phyloP scores from a whole-genome alignment of 2,888 invertebrate species.

The Panorpa germanica region DNA sequence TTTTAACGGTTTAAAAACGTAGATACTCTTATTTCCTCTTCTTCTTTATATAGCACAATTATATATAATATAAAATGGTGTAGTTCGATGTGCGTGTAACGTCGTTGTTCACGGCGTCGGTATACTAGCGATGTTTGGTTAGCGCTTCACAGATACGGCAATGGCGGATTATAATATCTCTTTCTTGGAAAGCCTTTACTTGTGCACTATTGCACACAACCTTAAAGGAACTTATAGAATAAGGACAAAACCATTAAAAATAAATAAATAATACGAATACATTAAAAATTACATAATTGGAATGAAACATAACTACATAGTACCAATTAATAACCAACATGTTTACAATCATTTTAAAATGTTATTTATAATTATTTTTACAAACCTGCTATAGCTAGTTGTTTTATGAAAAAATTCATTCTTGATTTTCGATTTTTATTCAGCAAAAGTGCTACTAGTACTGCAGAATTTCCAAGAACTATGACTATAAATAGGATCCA shows the following conservation, averaged over 20 bases:
- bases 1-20: too few relatives aligned
- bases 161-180: too few relatives aligned
- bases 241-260: not conserved
- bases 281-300: not conserved
- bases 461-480: slow-evolving; percentile 70
- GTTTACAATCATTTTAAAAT: too few relatives aligned
- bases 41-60: too few relatives aligned
- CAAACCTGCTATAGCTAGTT: slow-evolving; percentile 80
- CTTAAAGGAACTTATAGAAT: slow-evolving; percentile 2
- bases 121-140: too few relatives aligned
- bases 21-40: too few relatives aligned
- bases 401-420: slow-evolving; percentile 93
- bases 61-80: too few relatives aligned
- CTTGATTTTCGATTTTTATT: slow-evolving; percentile 75
- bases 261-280: not conserved
- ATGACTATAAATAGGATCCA: slow-evolving; percentile 74
- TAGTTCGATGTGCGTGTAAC: too few relatives aligned
- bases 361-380: slow-evolving; percentile 8
- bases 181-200: not conserved
- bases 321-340: too few relatives aligned
- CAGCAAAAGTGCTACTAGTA: slow-evolving; percentile 64
- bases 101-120: too few relatives aligned
- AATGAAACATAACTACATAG: too few relatives aligned
- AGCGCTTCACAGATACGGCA: too few relatives aligned
- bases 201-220: slow-evolving; percentile 3